A percentile compares a stretch with the other conserved stretches of the same genome.
These are phyloP conservation scores for Tachysurus vachellii DNA, from an alignment of 2,113 vertebrate genomes.

Conservation along the genomic window DNA sequence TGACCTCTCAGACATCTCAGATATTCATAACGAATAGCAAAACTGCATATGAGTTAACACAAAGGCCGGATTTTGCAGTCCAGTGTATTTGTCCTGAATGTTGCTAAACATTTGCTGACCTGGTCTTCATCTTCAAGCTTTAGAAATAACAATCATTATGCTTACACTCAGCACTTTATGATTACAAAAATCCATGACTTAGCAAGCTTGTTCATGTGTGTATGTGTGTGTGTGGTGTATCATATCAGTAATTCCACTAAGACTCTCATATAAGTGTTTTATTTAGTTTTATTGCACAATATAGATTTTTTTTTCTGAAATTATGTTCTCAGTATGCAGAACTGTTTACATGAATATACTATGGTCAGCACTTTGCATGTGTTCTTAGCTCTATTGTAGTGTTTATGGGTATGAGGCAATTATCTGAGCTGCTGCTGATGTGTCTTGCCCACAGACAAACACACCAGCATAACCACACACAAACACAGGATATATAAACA, in stretches of 20 bases:
- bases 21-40: neutral
- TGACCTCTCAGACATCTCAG: neutral
- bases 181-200: neutral
- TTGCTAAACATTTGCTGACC: neutral
- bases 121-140: neutral
- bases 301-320: neutral
- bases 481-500: constrained; percentile 53
- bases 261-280: neutral
- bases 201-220: constrained; percentile 22
- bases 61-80: neutral
- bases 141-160: constrained; percentile 5
- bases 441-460: neutral
- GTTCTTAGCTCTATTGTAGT: neutral
- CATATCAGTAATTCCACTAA: neutral
- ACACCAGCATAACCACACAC: constrained; percentile 42
- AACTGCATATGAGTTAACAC: neutral
- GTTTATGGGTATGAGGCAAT: constrained; percentile 10
- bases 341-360: neutral
- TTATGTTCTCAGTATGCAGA: neutral
- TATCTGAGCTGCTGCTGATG: neutral
- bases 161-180: constrained; percentile 11
- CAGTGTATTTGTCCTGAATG: neutral
- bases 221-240: constrained; percentile 30
- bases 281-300: neutral
- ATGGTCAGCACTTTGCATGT: neutral